A percentile compares a stretch with the other conserved stretches of the same genome.
Conservation (phyloP, 1,140 invertebrate species). For the Zeugodacus cucurbitae region DNA sequence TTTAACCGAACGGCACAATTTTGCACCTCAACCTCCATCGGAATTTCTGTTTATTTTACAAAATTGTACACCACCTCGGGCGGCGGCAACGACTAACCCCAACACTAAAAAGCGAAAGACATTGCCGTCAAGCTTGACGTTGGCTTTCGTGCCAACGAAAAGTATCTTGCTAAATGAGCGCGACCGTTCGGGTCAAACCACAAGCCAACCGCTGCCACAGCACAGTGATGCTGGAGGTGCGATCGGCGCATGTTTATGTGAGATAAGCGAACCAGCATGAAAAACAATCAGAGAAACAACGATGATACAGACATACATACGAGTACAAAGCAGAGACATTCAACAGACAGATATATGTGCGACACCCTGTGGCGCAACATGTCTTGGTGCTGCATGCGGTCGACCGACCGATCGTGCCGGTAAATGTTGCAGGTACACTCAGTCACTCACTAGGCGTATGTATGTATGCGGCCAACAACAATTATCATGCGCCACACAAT, state of each 20-base stretch:
- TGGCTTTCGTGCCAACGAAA: neutral
- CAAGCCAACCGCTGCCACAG: neutral
- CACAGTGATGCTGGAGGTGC: neutral
- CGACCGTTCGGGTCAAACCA: slow-evolving; percentile 1
- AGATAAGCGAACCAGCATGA: slow-evolving; percentile 30
- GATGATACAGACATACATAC: too few species aligned
- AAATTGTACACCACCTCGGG: slow-evolving; percentile 22
- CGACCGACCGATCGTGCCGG: neutral
- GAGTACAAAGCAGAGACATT: neutral
- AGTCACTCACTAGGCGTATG: neutral
- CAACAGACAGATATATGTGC: neutral
- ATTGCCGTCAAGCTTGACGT: neutral
- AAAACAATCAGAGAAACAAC: neutral
- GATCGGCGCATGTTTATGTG: slow-evolving; percentile 35
- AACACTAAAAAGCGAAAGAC: neutral
- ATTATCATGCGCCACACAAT: neutral
- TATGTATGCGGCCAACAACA: neutral
- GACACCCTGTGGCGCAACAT: slow-evolving; percentile 15
- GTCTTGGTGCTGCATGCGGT: neutral
- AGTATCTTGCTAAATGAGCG: slow-evolving; percentile 29
- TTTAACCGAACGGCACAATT: slow-evolving; percentile 25
- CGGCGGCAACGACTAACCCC: neutral
- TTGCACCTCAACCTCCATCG: slow-evolving; percentile 20
- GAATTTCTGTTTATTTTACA: slow-evolving; percentile 23
- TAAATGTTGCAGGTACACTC: slow-evolving; percentile 30